Base-by-base conservation (phyloP, 2,888 invertebrate genomes). In the Coenonympha glycerion region DNA sequence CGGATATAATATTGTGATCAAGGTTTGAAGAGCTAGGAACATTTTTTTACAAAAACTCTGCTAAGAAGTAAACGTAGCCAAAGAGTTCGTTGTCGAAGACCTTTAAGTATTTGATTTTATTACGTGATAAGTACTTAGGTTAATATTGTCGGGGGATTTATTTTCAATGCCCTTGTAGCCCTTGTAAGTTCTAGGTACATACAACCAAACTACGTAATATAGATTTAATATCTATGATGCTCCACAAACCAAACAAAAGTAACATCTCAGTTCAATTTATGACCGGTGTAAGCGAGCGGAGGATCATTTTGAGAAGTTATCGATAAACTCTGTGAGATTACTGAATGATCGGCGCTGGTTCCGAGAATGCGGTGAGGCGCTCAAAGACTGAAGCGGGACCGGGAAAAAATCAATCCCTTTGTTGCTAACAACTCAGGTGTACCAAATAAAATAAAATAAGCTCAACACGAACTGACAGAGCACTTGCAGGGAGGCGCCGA, bases 381-480 rank as follows among this genome's bases (percentile, higher is more conserved):
- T 77, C 80, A 83, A 83, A 86, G 76, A 75, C 71, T 71, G 66
- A 66, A 74, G 73, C 71, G 73, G 73, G 75, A 73, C 61, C 60
- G 69, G 75, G 64, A 73, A 78, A 71, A 86, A 85, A 82, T 71
- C 71, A 73, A 83, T 76, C 74, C 82, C 77, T 84, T 86, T 86
- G 85, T 85, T 82, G 79, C 79, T 72, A 81, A 81, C 82, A 84
- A 80, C 82, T 85, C 79, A 80, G 83, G 79, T 82, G 81, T 79
- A 83, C 76, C 73, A 69, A 81, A 77, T 71, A 77, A 81, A 79
- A 76, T 71, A 77, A 81, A 79, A 73, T 63, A 66, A 69, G 57
- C 66, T 62, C 59, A 73, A 73, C 70, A 70, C 71, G 65, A 69
- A 65, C 75, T 67, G 73, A 67, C 73, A 71, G 64, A 64, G 64